Conservation (phyloP, 2,888 invertebrate species). For the Latheticus oryzae region DNA sequence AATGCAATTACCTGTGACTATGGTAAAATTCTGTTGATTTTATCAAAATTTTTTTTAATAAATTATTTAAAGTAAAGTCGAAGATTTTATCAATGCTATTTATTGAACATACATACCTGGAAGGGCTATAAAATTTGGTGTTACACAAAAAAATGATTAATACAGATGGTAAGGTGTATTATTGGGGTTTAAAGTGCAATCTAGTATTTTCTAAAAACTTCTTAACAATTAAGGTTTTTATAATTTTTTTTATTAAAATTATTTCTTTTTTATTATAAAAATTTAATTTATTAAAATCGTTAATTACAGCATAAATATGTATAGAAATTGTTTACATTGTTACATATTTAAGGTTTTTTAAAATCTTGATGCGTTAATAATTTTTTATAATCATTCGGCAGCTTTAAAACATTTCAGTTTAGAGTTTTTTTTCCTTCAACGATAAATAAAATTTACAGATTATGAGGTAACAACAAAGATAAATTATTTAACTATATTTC, state of each 20-base stretch:
- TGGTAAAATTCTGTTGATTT: constrained; percentile 49
- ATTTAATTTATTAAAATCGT: constrained; percentile 38
- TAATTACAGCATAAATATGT: constrained; percentile 39
- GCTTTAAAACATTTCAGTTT: constrained; percentile 27
- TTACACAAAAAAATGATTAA: constrained; percentile 12
- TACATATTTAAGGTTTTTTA: constrained; percentile 21
- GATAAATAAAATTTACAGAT: too few relatives aligned
- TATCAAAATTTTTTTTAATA: constrained; percentile 14
- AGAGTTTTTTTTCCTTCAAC: constrained; percentile 1
- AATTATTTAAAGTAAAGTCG: constrained; percentile 9
- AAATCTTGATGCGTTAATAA: constrained; percentile 29
- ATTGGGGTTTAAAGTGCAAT: background rate
- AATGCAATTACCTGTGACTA: constrained; percentile 59
- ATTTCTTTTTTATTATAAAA: constrained; percentile 37
- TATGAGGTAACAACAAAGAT: too few relatives aligned
- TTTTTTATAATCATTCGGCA: constrained; percentile 33
- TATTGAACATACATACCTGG: constrained; percentile 26
- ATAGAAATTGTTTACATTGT: constrained; percentile 34
- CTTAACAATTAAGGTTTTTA: constrained; percentile 17
- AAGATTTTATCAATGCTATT: constrained; percentile 7
- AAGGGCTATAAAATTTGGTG: constrained; percentile 28
- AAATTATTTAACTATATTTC: too few relatives aligned
- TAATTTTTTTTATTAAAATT: constrained; percentile 35
- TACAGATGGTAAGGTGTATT: constrained; percentile 1
- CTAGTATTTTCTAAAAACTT: too few relatives aligned